Conservation (phyloP, 2,113 vertebrate genomes). For the Elanoides forficatus region DNA sequence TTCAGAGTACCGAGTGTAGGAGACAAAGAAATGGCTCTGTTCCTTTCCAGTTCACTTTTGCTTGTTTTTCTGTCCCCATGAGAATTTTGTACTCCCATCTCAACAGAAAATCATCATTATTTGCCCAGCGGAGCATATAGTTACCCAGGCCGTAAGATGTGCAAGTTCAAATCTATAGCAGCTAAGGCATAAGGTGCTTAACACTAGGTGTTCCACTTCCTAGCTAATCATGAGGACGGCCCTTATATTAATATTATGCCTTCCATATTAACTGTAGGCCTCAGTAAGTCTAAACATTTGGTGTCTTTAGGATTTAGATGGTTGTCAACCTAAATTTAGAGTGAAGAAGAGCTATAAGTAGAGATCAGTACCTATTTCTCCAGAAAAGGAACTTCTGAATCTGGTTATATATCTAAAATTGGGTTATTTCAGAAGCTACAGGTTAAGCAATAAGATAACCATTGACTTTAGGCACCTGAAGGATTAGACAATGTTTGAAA, state of each 20-base stretch:
- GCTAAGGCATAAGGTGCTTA: not conserved
- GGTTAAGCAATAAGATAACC: not conserved
- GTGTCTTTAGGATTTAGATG: not conserved
- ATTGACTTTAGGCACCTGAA: not conserved
- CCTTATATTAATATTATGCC: not conserved
- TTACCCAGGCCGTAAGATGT: not conserved
- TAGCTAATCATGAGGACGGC: not conserved
- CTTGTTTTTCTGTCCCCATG: not conserved
- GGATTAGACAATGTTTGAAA: not conserved
- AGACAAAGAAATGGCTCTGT: not conserved
- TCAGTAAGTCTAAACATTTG: not conserved
- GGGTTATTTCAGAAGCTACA: not conserved
- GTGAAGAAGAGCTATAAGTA: not conserved
- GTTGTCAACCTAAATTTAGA: not conserved
- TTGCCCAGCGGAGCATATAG: not conserved
- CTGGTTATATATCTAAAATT: not conserved
- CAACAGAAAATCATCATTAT: not conserved
- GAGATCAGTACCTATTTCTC: not conserved
- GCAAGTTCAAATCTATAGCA: not conserved
- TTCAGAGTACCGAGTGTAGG: not conserved
- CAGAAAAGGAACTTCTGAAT: not conserved
- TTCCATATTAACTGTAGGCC: not conserved
- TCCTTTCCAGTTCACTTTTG: not conserved
- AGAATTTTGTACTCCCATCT: not conserved
- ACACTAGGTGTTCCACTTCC: not conserved